These are phyloP conservation scores for Holothuria scabra DNA, from an alignment of 53 echinoderm and acorn worm genomes.

Conservation along the genomic window DNA sequence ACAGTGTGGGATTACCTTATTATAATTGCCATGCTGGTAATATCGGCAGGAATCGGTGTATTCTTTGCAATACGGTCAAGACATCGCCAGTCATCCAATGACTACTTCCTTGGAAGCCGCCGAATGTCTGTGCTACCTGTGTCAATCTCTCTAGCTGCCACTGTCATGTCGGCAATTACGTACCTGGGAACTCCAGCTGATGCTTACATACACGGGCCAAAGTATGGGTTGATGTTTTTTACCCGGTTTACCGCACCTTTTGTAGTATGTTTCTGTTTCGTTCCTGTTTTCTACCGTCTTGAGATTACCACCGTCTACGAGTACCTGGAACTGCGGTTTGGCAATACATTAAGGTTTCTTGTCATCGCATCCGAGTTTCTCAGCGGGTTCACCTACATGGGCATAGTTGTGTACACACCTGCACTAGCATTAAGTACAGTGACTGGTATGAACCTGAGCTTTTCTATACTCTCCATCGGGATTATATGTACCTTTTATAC, in stretches of 20 bases:
- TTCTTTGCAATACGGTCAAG: conserved; percentile 10
- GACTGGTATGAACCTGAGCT: conserved; percentile 4
- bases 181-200: conserved; percentile 46
- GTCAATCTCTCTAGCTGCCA: conserved; percentile 18
- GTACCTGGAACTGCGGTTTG: conserved; percentile 32
- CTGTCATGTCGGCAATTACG: conserved; percentile 20
- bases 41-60: conserved; percentile 19
- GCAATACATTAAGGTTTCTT: conserved; percentile 26
- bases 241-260: neutral
- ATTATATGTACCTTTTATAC: conserved; percentile 44
- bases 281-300: conserved; percentile 36
- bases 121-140: conserved; percentile 20
- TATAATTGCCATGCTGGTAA: neutral
- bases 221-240: neutral
- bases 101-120: conserved; percentile 28
- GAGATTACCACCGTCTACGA: conserved; percentile 33
- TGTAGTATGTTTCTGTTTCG: neutral
- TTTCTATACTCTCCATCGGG: conserved; percentile 18
- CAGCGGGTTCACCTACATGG: conserved; percentile 45
- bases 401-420: conserved; percentile 35
- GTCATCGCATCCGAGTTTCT: conserved; percentile 16
- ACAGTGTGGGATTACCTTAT: conserved; percentile 13
- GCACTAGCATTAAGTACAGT: conserved; percentile 42
- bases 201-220: conserved; percentile 32
- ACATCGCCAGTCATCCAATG: neutral